phyloP scores from a whole-genome alignment of 2,888 invertebrate genomes.

The Lepeophtheirus nordmannii region DNA sequence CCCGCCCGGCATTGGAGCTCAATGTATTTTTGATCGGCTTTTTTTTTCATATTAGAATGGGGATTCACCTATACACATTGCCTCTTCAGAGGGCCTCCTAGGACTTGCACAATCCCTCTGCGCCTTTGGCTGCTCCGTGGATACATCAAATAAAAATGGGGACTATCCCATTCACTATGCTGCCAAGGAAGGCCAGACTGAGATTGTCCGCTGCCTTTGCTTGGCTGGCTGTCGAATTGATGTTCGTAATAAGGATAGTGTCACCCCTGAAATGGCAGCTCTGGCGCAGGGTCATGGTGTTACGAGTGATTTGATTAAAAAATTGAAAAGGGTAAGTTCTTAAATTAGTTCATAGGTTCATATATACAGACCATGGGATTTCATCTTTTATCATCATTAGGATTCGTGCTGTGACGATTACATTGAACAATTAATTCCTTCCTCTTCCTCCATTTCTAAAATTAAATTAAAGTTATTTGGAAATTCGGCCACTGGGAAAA shows the following conservation, averaged over 20 bases:
- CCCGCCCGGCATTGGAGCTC: background rate
- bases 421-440: conserved; percentile 48
- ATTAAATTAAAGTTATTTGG: conserved; percentile 55
- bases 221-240: conserved; percentile 54
- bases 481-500: conserved; percentile 55
- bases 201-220: conserved; percentile 52
- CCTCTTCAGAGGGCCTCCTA: conserved; percentile 41
- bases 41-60: conserved; percentile 33
- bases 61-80: conserved; percentile 46
- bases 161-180: conserved; percentile 50
- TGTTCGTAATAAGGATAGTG: conserved; percentile 49
- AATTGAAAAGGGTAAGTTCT: conserved; percentile 44
- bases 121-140: conserved; percentile 45
- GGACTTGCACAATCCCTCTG: conserved; percentile 44
- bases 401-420: conserved; percentile 36
- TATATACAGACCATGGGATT: background rate
- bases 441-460: conserved; percentile 42
- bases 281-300: conserved; percentile 53
- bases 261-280: conserved; percentile 59
- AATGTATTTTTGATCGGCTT: conserved; percentile 15
- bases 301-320: conserved; percentile 50
- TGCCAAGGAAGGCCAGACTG: conserved; percentile 51
- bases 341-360: conserved; percentile 23
- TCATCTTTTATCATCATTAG: background rate
- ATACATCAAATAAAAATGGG: conserved; percentile 46